phyloP scores from a whole-genome alignment of 2,113 vertebrate species.

The Pimephales promelas region DNA sequence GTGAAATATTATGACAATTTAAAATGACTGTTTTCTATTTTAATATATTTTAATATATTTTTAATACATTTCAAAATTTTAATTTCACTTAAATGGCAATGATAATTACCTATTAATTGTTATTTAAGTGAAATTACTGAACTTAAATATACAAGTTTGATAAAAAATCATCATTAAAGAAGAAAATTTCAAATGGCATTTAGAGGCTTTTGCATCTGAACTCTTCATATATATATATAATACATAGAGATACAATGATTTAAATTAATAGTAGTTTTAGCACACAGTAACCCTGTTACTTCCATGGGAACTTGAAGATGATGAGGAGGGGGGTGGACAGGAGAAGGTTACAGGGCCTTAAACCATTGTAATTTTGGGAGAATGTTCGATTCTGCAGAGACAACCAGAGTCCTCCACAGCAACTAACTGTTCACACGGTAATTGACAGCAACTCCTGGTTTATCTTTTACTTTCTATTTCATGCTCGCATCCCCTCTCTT shows the following conservation, averaged over 20 bases:
- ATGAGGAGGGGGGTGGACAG: neutral
- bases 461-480: constrained; percentile 22
- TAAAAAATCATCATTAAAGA: too few species aligned
- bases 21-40: too few species aligned
- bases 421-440: constrained; percentile 28
- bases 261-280: neutral
- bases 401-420: constrained; percentile 28
- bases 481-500: neutral
- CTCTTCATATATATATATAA: too few species aligned
- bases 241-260: neutral
- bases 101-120: too few species aligned
- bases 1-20: too few species aligned
- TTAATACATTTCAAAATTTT: too few species aligned
- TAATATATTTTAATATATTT: too few species aligned
- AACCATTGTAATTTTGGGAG: constrained; percentile 48
- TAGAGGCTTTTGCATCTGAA: too few species aligned
- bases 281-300: neutral
- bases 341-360: constrained; percentile 19
- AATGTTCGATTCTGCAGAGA: constrained; percentile 15
- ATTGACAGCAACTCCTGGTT: constrained; percentile 27
- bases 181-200: too few species aligned
- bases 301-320: neutral
- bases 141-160: too few species aligned
- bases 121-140: too few species aligned
- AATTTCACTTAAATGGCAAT: too few species aligned